Conservation (phyloP, 2,113 vertebrate genomes). For the human region DNA sequence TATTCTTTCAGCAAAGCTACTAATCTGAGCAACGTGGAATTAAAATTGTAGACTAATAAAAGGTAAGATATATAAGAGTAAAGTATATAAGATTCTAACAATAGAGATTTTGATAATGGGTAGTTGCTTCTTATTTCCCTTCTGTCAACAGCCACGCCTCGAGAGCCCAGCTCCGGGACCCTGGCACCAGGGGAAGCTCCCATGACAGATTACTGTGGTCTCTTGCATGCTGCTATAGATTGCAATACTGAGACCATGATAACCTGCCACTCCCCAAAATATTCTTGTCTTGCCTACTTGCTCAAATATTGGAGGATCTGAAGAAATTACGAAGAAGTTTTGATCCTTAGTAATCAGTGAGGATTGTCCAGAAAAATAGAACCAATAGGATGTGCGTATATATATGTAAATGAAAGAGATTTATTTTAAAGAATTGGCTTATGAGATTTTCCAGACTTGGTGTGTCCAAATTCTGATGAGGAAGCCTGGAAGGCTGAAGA, state of each 20-base stretch:
- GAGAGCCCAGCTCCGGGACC: background rate
- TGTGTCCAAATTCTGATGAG: background rate
- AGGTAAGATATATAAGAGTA: background rate
- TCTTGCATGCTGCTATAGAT: background rate
- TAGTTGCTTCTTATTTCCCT: background rate
- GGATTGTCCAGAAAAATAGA: background rate
- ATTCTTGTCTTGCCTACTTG: background rate
- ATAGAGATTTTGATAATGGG: background rate
- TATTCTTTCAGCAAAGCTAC: background rate
- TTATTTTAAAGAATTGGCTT: background rate
- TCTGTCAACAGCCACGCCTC: background rate
- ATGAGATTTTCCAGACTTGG: too few relatives aligned
- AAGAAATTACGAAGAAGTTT: background rate
- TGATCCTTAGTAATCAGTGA: background rate
- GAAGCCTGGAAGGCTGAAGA: background rate
- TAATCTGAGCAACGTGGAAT: background rate
- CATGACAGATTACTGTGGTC: background rate
- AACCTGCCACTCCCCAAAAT: fast-evolving
- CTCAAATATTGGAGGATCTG: background rate
- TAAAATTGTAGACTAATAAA: slow-evolving; percentile 14
- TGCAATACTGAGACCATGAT: background rate
- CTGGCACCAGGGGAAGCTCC: background rate
- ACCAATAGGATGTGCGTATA: background rate
- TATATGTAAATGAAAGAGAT: background rate
- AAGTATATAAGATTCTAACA: background rate